Percentiles rank a stretch among this genome's conserved stretches.
Evolutionary conservation across 2,113 vertebrate species (phyloP).

Genomic region (Pungitius pungitius): DNA sequence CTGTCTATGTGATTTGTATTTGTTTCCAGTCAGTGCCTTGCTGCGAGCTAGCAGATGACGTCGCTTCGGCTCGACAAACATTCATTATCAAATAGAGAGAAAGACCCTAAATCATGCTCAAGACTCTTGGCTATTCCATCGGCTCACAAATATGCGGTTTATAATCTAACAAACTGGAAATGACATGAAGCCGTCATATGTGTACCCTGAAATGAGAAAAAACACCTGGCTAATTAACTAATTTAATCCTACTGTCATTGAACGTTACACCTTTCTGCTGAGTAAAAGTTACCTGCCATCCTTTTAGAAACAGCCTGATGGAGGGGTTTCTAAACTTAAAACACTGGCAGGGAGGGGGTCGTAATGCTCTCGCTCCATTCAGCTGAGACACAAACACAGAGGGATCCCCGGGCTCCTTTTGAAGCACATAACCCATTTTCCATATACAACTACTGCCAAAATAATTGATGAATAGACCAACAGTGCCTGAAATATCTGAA

Average conservation of each 20-base stretch:
- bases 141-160: neutral
- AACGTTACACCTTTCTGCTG: neutral
- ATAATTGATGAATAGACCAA: slow-evolving; percentile 52
- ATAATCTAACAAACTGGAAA: neutral
- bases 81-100: neutral
- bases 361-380: slow-evolving; percentile 10
- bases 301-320: slow-evolving; percentile 7
- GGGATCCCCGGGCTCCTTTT: slow-evolving; percentile 15
- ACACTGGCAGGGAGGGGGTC: neutral
- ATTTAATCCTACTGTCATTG: too few relatives aligned
- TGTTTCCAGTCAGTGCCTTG: slow-evolving; percentile 1
- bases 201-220: neutral
- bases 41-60: neutral
- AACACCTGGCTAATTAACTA: neutral
- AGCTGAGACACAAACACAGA: neutral
- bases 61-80: neutral
- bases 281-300: neutral
- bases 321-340: slow-evolving; percentile 18
- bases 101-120: neutral
- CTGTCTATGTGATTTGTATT: neutral
- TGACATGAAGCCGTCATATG: neutral
- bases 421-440: slow-evolving; percentile 31
- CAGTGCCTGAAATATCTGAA: slow-evolving; percentile 30
- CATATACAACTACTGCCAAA: slow-evolving; percentile 36
- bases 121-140: neutral